These are phyloP conservation scores for Rhinolophus sinicus DNA, from an alignment of 2,113 vertebrate species.

Conservation along the genomic window DNA sequence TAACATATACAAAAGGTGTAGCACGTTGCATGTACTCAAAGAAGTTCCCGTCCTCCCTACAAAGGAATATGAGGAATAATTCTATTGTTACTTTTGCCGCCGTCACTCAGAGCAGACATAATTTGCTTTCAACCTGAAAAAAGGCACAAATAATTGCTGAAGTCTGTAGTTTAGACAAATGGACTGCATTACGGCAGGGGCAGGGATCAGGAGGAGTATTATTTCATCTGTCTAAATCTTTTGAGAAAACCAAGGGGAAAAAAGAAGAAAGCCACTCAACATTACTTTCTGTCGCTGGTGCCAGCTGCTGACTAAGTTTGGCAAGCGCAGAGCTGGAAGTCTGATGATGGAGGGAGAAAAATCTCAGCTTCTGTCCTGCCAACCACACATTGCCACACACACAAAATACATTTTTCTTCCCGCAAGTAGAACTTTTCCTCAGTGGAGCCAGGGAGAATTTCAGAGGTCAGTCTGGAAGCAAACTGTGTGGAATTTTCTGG, in stretches of 20 bases:
- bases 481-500: conserved; percentile 56
- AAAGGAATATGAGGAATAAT: neutral
- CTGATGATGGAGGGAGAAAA: conserved; percentile 79
- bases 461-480: conserved; percentile 79
- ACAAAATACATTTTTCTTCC: conserved; percentile 72
- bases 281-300: conserved; percentile 78
- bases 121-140: conserved; percentile 61
- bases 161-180: conserved; percentile 82
- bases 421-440: conserved; percentile 75
- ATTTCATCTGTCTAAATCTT: conserved; percentile 77
- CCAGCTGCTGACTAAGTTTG: conserved; percentile 81
- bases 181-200: conserved; percentile 75
- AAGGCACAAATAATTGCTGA: conserved; percentile 68
- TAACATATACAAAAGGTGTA: rapidly evolving
- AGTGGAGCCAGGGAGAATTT: conserved; percentile 55
- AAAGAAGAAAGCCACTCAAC: conserved; percentile 72
- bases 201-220: conserved; percentile 19
- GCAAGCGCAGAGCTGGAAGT: conserved; percentile 78
- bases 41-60: neutral
- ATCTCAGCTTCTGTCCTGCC: conserved; percentile 75
- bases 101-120: neutral
- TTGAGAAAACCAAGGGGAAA: conserved; percentile 70
- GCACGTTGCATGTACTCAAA: rapidly evolving
- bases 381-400: conserved; percentile 77
- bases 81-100: conserved; percentile 40